phyloP scores from a whole-genome alignment of 53 echinoderm and acorn worm genomes.

The Glandiceps talaboti region DNA sequence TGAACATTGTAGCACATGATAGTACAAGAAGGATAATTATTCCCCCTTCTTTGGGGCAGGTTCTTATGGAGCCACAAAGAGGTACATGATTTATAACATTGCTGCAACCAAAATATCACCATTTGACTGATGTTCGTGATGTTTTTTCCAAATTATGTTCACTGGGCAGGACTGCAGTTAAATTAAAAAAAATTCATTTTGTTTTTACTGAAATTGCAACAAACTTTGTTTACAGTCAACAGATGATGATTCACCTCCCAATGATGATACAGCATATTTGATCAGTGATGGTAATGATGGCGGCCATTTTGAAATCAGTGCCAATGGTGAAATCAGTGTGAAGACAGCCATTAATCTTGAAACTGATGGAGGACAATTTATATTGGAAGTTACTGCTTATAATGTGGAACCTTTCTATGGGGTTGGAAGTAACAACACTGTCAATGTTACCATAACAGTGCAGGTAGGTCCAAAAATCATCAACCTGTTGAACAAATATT shows the following conservation, averaged over 20 bases:
- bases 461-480: not conserved
- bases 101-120: no score
- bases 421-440: not conserved
- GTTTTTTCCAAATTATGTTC: no score
- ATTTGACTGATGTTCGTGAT: no score
- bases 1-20: no score
- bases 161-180: no score
- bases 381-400: not conserved
- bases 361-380: not conserved
- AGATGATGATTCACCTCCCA: conserved; percentile 36
- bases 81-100: no score
- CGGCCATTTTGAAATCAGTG: conserved; percentile 42
- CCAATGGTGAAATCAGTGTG: conserved; percentile 17
- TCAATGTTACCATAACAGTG: not conserved
- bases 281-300: conserved; percentile 59
- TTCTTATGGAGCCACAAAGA: no score
- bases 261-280: conserved; percentile 49
- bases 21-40: no score
- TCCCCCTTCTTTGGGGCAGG: no score
- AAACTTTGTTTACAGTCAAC: not conserved
- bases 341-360: not conserved
- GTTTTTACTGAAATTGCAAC: no score
- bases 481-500: no score
- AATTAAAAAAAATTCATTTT: no score
- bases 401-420: not conserved